These are phyloP conservation scores for Cyclina sinensis DNA, from an alignment of 1,140 invertebrate genomes.

Conservation along the genomic window DNA sequence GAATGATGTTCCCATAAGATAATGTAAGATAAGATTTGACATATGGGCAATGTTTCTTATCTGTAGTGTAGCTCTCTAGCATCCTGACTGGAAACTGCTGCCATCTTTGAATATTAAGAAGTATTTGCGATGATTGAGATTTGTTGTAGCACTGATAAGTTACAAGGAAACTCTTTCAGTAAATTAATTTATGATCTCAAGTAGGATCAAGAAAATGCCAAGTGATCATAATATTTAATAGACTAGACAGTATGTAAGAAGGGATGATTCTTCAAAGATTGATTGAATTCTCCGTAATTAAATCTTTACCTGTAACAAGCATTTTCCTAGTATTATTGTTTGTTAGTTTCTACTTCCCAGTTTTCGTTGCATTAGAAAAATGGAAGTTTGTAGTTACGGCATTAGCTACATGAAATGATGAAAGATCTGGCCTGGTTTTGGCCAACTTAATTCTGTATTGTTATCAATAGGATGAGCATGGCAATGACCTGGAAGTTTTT, in stretches of 20 bases:
- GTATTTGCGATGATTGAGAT: background rate
- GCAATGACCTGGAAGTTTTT: no score
- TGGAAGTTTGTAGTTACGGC: no score
- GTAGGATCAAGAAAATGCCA: background rate
- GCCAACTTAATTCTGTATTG: no score
- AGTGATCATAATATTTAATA: background rate
- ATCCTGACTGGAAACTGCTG: background rate
- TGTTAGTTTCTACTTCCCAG: no score
- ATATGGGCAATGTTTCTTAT: slow-evolving; percentile 42
- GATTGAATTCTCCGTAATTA: background rate
- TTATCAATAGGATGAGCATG: no score
- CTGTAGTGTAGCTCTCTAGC: background rate
- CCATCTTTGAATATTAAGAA: slow-evolving; percentile 36
- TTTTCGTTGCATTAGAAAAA: no score
- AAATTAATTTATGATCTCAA: background rate
- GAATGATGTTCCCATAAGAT: slow-evolving; percentile 44
- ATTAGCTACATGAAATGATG: no score
- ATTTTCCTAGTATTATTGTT: no score
- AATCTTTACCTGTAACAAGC: background rate
- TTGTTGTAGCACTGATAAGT: background rate
- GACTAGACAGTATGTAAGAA: background rate
- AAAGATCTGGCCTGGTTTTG: no score
- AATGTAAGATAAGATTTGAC: slow-evolving; percentile 26
- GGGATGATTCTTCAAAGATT: background rate
- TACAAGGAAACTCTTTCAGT: slow-evolving; percentile 28